Base-by-base conservation (phyloP, 2,797 vertebrate genomes). In the Sebastes aleutianus region DNA sequence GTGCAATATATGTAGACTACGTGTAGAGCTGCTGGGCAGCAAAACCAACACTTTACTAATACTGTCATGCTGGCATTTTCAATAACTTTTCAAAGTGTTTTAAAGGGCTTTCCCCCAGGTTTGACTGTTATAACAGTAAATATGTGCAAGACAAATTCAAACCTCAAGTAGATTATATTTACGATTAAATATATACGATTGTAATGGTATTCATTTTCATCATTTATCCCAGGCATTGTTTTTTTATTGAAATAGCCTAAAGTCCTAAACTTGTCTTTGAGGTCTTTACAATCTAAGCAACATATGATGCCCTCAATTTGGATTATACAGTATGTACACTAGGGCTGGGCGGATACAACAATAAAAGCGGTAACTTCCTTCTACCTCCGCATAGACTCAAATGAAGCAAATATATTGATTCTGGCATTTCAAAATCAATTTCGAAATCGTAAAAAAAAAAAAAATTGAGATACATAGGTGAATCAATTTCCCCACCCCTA, bases 61-160 rank as follows among this genome's bases (percentile, higher is more conserved):
- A 59, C 36, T 58, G 39, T 64, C 57, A 24, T 76, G 72, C 13
- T 65, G 22, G 63, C 20, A 7, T 64, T 43, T 73, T 67, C 16
- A 47, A n/a, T 54, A 59, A 26, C 16, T 22, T 34, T 31, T 64
- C 36, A 0, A 6, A 14, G 43, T 53, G 7, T 9, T 69, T 72
- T 63, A 1, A n/a, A 26, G 18, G 2, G 27, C 3, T 76, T 73
- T 62, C 4, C 36, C 0, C 13, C 1, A 24, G 10, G 18, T 57
- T 8, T 2, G 34, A 5, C 20, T 54, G 27, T 32, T 22, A 8
- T 24, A 18, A 20, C 5, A 32, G 3, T 31, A n/a, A 31, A 31
- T 53, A 68, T 68, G 9, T 53, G 29, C 4, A 66, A 66, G 43
- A 32, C 22, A 0, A 43, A 43, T 31, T 29, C 0, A 4, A 31